phyloP scores from a whole-genome alignment of 2,113 vertebrate species.

The Heteronetta atricapilla region DNA sequence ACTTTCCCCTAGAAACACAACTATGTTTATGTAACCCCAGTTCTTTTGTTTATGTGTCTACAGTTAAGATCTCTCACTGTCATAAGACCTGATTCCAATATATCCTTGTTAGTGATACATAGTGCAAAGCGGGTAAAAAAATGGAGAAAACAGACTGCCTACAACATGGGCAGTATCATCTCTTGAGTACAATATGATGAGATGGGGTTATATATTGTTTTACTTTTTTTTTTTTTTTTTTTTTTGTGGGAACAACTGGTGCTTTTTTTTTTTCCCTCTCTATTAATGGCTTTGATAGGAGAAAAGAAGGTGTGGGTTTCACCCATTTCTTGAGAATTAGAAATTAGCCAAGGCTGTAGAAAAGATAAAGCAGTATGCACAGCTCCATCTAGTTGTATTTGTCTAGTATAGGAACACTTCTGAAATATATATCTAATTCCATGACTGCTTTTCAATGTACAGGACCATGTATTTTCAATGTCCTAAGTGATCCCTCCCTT shows the following conservation, averaged over 20 bases:
- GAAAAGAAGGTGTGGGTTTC: not conserved
- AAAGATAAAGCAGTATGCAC: not conserved
- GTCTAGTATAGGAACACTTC: not conserved
- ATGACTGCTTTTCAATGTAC: not conserved
- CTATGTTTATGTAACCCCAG: not conserved
- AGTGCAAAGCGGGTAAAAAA: not conserved
- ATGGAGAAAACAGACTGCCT: not conserved
- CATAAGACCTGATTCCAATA: not conserved
- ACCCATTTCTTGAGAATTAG: not conserved
- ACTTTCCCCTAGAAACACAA: not conserved
- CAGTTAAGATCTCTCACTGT: not conserved
- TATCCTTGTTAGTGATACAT: not conserved
- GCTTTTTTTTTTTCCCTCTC: not conserved
- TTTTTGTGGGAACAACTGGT: not conserved
- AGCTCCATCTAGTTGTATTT: not conserved
- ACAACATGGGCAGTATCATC: accelerated
- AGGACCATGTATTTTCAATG: no score
- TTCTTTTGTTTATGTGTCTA: not conserved
- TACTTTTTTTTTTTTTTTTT: not conserved
- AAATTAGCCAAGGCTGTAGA: not conserved
- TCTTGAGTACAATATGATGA: not conserved
- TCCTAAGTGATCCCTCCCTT: not conserved
- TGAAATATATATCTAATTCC: not conserved
- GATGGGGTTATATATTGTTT: not conserved
- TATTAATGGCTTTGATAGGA: not conserved